These are phyloP conservation scores for Sesia apiformis DNA, from an alignment of 2,888 invertebrate species.

Conservation along the genomic window DNA sequence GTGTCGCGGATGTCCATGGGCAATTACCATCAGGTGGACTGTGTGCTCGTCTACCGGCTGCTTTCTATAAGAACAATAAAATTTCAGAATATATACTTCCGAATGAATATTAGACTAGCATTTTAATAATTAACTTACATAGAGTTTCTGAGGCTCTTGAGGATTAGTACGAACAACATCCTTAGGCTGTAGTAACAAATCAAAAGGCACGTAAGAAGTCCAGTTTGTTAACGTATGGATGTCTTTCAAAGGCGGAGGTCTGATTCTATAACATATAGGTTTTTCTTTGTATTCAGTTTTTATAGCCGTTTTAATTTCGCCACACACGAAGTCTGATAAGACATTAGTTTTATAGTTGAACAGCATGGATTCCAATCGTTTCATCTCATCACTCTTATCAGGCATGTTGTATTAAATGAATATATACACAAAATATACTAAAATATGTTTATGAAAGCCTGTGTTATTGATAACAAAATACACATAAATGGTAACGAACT, in stretches of 20 bases:
- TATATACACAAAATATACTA: too few relatives aligned
- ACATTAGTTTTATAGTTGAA: conserved; percentile 23
- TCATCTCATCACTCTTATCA: too few relatives aligned
- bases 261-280: conserved; percentile 5
- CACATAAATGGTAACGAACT: too few relatives aligned
- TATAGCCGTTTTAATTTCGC: conserved; percentile 7
- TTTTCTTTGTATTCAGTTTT: conserved; percentile 18
- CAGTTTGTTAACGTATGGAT: conserved; percentile 23
- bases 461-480: too few relatives aligned
- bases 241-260: conserved; percentile 19
- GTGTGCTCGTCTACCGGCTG: too few relatives aligned
- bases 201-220: conserved; percentile 19
- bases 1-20: too few relatives aligned
- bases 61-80: too few relatives aligned
- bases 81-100: too few relatives aligned
- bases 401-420: too few relatives aligned
- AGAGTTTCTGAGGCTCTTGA: conserved; percentile 16
- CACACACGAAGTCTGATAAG: conserved; percentile 15
- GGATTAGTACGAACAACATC: conserved; percentile 23
- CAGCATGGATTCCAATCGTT: conserved; percentile 17
- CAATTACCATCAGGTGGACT: too few relatives aligned
- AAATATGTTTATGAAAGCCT: too few relatives aligned
- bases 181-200: conserved; percentile 19
- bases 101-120: too few relatives aligned
- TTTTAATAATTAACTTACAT: conserved; percentile 12